phyloP scores from a whole-genome alignment of 2,888 invertebrate species.

The Ochropleura leucogaster region DNA sequence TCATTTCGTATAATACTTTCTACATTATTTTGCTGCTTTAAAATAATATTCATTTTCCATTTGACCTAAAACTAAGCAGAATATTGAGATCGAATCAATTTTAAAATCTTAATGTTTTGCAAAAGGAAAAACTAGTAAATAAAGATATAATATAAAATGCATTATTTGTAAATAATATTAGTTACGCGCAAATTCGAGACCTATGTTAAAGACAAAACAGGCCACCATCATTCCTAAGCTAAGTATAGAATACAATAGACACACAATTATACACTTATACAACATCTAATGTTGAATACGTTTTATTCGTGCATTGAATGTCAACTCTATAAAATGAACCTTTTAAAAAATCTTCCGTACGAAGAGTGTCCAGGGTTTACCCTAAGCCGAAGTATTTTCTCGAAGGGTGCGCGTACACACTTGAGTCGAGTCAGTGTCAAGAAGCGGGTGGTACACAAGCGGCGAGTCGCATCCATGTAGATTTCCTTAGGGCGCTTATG shows the following conservation, averaged over 20 bases:
- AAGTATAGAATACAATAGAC: slow-evolving; percentile 12
- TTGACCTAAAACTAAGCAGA: slow-evolving; percentile 17
- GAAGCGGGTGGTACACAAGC: neutral
- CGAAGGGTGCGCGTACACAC: neutral
- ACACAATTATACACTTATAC: slow-evolving; percentile 2
- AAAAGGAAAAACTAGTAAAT: slow-evolving; percentile 12
- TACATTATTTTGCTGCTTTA: slow-evolving; percentile 16
- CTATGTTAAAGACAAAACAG: slow-evolving; percentile 26
- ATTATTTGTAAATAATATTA: slow-evolving; percentile 28
- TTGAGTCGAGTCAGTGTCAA: neutral
- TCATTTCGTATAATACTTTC: slow-evolving; percentile 39
- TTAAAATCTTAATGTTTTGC: slow-evolving; percentile 26
- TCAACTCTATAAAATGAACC: neutral
- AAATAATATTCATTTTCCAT: slow-evolving; percentile 11
- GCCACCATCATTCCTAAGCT: neutral
- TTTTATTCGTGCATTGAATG: slow-evolving; percentile 9
- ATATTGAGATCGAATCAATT: slow-evolving; percentile 49
- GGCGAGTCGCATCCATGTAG: neutral
- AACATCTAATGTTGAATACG: slow-evolving; percentile 9
- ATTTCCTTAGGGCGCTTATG: neutral
- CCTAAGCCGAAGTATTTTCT: neutral
- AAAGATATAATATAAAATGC: slow-evolving; percentile 21
- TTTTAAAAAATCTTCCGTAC: neutral
- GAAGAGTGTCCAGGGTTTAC: slow-evolving; percentile 6
- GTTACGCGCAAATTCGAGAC: slow-evolving; percentile 14